Evolutionary conservation across 2,113 vertebrate genomes (phyloP).

Genomic region (Macaca nemestrina): DNA sequence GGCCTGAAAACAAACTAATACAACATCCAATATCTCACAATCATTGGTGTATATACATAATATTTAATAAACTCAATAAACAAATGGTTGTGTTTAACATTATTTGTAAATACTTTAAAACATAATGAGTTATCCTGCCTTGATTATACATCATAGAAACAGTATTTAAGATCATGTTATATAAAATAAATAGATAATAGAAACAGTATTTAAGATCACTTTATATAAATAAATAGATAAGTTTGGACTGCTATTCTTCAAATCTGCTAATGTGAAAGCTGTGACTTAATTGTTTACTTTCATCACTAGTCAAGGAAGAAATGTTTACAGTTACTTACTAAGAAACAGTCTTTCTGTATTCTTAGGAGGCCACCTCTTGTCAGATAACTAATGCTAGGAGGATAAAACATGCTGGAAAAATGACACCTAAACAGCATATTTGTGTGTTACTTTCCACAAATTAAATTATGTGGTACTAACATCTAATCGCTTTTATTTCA

Average conservation of each 20-base stretch:
- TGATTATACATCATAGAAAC: background rate
- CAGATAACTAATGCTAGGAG: background rate
- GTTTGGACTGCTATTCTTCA: background rate
- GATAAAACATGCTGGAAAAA: conserved; percentile 39
- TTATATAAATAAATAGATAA: background rate
- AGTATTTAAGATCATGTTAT: background rate
- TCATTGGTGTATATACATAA: background rate
- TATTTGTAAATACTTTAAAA: conserved; percentile 7
- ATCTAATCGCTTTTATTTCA: background rate
- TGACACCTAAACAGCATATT: background rate
- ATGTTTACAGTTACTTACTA: conserved; percentile 11
- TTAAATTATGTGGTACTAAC: conserved; percentile 17
- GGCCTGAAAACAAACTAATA: too few relatives aligned
- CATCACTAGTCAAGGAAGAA: conserved; percentile 8
- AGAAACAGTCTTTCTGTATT: conserved; percentile 32
- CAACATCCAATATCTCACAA: background rate
- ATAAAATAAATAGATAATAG: background rate
- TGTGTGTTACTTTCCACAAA: conserved; percentile 6
- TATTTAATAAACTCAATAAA: background rate
- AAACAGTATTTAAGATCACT: background rate
- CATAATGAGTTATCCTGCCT: background rate
- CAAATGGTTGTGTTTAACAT: background rate
- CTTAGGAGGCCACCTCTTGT: conserved; percentile 13
- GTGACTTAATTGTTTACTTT: conserved; percentile 15
- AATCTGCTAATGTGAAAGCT: background rate